These are phyloP conservation scores for Drosophila ambigua DNA, from an alignment of 1,140 invertebrate genomes.

Conservation along the genomic window DNA sequence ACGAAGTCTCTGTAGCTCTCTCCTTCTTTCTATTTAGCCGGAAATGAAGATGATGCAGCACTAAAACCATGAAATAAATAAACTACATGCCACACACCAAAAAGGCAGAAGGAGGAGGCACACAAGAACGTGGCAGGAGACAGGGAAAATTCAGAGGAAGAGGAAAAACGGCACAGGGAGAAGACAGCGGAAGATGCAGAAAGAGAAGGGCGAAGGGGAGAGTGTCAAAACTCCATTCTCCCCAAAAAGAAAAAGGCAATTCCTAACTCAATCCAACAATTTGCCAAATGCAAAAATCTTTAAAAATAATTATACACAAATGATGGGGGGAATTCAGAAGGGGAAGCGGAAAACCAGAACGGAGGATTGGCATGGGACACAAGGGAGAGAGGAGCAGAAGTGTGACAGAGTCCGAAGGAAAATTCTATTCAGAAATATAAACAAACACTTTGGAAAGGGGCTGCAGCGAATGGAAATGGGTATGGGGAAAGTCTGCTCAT, in stretches of 20 bases:
- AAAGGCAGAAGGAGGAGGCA: background rate
- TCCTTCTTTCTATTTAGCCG: constrained; percentile 42
- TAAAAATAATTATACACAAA: constrained; percentile 27
- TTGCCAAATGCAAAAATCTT: constrained; percentile 30
- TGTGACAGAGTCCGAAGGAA: too few relatives aligned
- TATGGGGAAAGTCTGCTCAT: too few relatives aligned
- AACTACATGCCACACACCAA: constrained; percentile 56
- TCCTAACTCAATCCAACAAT: constrained; percentile 33
- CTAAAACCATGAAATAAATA: constrained; percentile 79
- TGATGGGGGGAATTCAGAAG: background rate
- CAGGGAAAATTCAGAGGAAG: background rate
- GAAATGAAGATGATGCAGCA: constrained; percentile 81
- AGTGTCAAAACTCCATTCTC: constrained; percentile 44
- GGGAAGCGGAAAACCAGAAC: too few relatives aligned
- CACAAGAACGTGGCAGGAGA: background rate
- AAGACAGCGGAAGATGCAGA: background rate
- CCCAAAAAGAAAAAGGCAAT: constrained; percentile 8
- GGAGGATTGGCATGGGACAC: too few relatives aligned
- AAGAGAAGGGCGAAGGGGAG: background rate
- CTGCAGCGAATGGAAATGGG: too few relatives aligned
- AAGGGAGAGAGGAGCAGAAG: too few relatives aligned
- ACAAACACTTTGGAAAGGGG: too few relatives aligned
- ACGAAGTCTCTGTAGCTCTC: constrained; percentile 42
- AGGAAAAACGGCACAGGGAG: too few relatives aligned
- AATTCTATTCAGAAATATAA: too few relatives aligned